Conservation (phyloP, 1,140 invertebrate species). For the Musca domestica region DNA sequence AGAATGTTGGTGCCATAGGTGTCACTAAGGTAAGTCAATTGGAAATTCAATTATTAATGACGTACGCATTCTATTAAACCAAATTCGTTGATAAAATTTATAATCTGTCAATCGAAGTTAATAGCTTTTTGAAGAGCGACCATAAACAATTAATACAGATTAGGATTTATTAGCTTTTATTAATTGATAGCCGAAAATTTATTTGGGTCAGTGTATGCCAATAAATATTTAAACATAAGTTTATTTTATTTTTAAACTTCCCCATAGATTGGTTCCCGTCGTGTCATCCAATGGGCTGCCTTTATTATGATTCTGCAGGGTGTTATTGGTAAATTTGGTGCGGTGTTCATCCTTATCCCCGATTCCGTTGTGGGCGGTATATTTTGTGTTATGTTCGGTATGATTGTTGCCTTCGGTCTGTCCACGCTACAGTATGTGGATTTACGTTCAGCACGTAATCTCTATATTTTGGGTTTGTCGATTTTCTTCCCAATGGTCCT, state of each 20-base stretch:
- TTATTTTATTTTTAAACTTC: neutral
- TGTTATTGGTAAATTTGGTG: conserved; percentile 78
- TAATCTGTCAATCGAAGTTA: neutral
- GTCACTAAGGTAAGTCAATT: conserved; percentile 59
- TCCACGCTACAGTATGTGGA: conserved; percentile 81
- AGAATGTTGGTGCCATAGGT: conserved; percentile 88
- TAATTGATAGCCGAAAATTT: neutral
- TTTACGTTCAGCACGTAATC: conserved; percentile 76
- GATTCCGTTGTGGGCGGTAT: conserved; percentile 85
- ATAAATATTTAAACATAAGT: conserved; percentile 7
- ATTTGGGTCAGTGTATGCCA: neutral
- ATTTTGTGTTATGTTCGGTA: conserved; percentile 85
- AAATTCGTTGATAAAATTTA: no score
- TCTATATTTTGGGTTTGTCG: conserved; percentile 86
- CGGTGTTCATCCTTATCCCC: conserved; percentile 84
- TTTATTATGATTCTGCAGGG: conserved; percentile 77
- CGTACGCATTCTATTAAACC: no score
- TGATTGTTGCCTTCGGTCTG: conserved; percentile 79
- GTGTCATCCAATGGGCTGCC: conserved; percentile 80
- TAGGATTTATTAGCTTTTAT: neutral
- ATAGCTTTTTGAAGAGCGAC: neutral
- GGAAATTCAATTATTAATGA: neutral
- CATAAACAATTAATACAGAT: neutral
- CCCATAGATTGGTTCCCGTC: conserved; percentile 74
- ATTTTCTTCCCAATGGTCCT: conserved; percentile 80